Conservation (phyloP, 2,797 vertebrate species). For the Rhynchonycteris naso region DNA sequence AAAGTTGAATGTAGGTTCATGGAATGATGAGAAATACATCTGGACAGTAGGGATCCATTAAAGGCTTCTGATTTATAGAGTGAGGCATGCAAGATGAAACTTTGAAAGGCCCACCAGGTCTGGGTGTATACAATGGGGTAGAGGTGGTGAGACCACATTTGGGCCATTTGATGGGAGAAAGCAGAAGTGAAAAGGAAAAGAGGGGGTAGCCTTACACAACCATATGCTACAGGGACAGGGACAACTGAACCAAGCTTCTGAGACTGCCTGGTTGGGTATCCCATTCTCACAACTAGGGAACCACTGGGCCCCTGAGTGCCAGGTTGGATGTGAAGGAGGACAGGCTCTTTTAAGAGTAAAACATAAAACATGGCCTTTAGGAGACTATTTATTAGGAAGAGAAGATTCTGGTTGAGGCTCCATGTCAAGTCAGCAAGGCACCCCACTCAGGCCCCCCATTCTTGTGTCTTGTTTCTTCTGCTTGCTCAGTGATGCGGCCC, state of each 20-base stretch:
- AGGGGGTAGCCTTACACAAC: background rate
- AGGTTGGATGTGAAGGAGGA: conserved; percentile 35
- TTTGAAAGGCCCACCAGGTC: background rate
- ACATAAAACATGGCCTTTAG: background rate
- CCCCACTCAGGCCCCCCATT: background rate
- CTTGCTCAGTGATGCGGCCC: conserved; percentile 61
- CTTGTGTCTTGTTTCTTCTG: conserved; percentile 5
- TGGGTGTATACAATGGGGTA: background rate
- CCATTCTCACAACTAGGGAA: background rate
- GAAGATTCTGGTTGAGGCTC: background rate
- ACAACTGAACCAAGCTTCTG: background rate
- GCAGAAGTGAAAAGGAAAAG: background rate
- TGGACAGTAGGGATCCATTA: background rate
- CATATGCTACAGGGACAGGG: background rate
- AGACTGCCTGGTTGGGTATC: background rate
- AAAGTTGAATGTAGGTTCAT: background rate
- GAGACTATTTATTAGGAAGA: conserved; percentile 63
- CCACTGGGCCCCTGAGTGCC: background rate
- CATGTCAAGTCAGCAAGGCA: background rate
- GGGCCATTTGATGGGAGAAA: background rate
- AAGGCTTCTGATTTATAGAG: background rate
- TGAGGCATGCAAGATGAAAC: background rate
- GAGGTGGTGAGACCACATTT: background rate
- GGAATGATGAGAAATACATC: background rate
- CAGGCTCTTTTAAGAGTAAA: background rate